Percentiles rank a stretch among this genome's conserved stretches.
Conservation (phyloP, 2,888 invertebrate genomes). For the Carterocephalus palaemon region DNA sequence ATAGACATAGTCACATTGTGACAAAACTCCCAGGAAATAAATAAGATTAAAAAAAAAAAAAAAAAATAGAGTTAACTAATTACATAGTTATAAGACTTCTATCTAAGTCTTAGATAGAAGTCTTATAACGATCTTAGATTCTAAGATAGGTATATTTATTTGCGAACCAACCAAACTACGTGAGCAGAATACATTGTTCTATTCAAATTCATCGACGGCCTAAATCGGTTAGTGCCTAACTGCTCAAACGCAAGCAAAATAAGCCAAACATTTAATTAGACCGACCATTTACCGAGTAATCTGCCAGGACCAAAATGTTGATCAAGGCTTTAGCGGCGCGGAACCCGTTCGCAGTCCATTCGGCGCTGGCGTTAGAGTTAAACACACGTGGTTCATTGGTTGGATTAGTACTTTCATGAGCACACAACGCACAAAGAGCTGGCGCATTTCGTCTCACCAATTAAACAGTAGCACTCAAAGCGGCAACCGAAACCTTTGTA, state of each 20-base stretch:
- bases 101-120: too few relatives aligned
- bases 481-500: conserved; percentile 52
- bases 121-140: too few relatives aligned
- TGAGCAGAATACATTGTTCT: too few relatives aligned
- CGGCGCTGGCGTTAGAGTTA: conserved; percentile 28
- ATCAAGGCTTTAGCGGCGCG: conserved; percentile 5
- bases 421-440: conserved; percentile 35
- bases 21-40: too few relatives aligned
- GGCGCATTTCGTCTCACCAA: conserved; percentile 45
- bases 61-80: too few relatives aligned
- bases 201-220: too few relatives aligned
- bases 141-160: too few relatives aligned
- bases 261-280: neutral
- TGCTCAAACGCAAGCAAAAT: conserved; percentile 9
- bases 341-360: conserved; percentile 14
- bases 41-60: too few relatives aligned
- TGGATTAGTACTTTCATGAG: conserved; percentile 35
- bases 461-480: conserved; percentile 54
- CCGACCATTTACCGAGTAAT: conserved; percentile 3
- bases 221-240: too few relatives aligned
- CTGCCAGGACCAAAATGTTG: conserved; percentile 3
- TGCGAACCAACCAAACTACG: too few relatives aligned
- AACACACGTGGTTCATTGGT: conserved; percentile 35
- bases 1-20: too few relatives aligned
- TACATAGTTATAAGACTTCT: too few relatives aligned